Percentiles rank a stretch among this genome's conserved stretches.
Conservation (phyloP, 2,113 vertebrate species). For the Ondatra zibethicus region DNA sequence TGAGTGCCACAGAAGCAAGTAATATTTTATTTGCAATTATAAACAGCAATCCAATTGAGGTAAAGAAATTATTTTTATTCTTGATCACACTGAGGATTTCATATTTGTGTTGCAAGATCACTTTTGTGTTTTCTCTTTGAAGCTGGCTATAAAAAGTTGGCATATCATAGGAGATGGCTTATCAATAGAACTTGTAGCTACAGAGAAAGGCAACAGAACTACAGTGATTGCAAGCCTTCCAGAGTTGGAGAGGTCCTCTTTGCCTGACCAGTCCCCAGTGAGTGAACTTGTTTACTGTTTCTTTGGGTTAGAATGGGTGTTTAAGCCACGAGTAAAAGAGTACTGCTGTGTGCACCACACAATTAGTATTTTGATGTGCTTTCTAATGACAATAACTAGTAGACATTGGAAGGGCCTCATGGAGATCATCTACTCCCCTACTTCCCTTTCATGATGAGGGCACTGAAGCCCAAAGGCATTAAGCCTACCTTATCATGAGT, state of each 20-base stretch:
- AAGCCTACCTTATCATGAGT: background rate
- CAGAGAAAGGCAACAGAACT: slow-evolving; percentile 94
- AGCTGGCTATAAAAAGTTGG: slow-evolving; percentile 98
- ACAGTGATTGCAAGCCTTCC: slow-evolving; percentile 88
- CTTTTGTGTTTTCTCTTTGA: slow-evolving; percentile 79
- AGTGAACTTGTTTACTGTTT: slow-evolving; percentile 73
- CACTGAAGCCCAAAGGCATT: background rate
- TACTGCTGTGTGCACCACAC: background rate
- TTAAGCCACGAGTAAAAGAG: background rate
- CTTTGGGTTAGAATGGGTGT: slow-evolving; percentile 16
- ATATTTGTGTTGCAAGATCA: slow-evolving; percentile 56
- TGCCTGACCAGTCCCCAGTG: slow-evolving; percentile 93
- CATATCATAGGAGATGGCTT: slow-evolving; percentile 97
- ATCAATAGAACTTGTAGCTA: slow-evolving; percentile 94
- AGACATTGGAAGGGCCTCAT: background rate
- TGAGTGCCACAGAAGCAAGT: slow-evolving; percentile 95
- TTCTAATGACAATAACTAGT: background rate
- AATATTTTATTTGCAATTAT: slow-evolving; percentile 95
- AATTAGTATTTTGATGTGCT: background rate
- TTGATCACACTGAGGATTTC: slow-evolving; percentile 43
- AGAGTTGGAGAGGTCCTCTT: slow-evolving; percentile 91
- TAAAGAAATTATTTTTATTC: slow-evolving; percentile 78
- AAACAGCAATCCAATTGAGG: slow-evolving; percentile 99
- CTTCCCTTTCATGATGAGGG: background rate
- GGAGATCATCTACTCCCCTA: background rate